These are phyloP conservation scores for Botia almorhae DNA, from an alignment of 2,797 vertebrate genomes.

Conservation along the genomic window DNA sequence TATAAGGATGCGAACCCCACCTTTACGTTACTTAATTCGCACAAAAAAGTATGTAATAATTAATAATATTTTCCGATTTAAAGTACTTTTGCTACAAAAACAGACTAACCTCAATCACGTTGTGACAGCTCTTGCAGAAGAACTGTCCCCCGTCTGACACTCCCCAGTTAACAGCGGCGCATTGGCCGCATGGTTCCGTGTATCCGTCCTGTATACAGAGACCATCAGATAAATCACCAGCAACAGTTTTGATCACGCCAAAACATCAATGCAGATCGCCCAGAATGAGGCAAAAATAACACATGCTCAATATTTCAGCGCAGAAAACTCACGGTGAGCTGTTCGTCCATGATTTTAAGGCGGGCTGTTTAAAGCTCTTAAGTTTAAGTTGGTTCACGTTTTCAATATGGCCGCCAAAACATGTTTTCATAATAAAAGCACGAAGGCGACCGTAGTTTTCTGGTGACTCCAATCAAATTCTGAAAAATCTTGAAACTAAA, in stretches of 20 bases:
- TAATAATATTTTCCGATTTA: too few relatives aligned
- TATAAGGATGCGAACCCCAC: too few relatives aligned
- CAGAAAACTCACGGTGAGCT: constrained; percentile 50
- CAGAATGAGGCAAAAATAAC: not conserved
- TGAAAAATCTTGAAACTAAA: too few relatives aligned
- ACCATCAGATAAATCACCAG: not conserved
- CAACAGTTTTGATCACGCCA: not conserved
- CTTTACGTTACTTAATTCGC: too few relatives aligned
- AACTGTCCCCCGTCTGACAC: constrained; percentile 87
- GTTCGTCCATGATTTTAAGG: constrained; percentile 51
- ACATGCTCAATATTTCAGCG: not conserved
- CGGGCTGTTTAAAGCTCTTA: not conserved
- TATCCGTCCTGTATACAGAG: constrained; percentile 76
- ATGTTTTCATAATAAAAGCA: constrained; percentile 49
- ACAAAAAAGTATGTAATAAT: too few relatives aligned
- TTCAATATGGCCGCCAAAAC: not conserved
- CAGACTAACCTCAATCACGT: constrained; percentile 88
- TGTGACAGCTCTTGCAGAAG: constrained; percentile 91
- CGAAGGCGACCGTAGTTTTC: not conserved
- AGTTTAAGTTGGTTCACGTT: not conserved
- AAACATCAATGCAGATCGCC: not conserved
- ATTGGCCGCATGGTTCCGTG: constrained; percentile 82
- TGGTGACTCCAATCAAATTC: not conserved
- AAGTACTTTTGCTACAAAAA: too few relatives aligned
- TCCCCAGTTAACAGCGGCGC: constrained; percentile 86